These are phyloP conservation scores for Morus bassanus DNA, from an alignment of 2,797 vertebrate genomes.

Conservation along the genomic window DNA sequence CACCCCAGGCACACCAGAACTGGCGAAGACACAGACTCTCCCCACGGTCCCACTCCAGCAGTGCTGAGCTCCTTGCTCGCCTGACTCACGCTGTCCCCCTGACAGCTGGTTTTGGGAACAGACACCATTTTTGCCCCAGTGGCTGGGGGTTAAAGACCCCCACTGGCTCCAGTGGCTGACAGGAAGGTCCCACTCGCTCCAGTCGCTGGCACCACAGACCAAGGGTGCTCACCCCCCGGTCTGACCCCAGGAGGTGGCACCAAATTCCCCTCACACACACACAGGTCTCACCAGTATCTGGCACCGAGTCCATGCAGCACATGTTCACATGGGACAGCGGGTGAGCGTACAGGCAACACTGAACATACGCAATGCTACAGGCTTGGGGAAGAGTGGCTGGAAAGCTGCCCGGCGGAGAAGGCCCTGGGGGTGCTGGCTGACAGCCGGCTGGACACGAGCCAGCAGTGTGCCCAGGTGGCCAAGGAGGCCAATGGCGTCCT, in stretches of 20 bases:
- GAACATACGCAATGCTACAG: too few species aligned
- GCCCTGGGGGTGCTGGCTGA: too few species aligned
- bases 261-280: background rate
- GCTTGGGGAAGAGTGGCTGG: too few species aligned
- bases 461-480: too few species aligned
- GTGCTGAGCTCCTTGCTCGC: background rate
- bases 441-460: too few species aligned
- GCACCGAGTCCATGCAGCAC: background rate
- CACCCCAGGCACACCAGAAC: background rate
- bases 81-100: background rate
- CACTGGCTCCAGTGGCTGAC: background rate
- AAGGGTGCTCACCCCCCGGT: background rate
- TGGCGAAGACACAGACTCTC: too few species aligned
- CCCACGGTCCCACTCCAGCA: fast-evolving
- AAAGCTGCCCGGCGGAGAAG: too few species aligned
- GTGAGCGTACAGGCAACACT: too few species aligned
- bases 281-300: background rate
- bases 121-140: background rate
- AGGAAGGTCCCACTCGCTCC: background rate
- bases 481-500: too few species aligned
- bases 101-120: background rate
- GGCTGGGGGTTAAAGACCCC: background rate
- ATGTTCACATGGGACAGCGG: too few species aligned
- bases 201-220: background rate
- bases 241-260: background rate